A percentile compares a stretch with the other conserved stretches of the same genome.
These are phyloP conservation scores for Cydia fagiglandana DNA, from an alignment of 1,140 invertebrate genomes.

Conservation along the genomic window DNA sequence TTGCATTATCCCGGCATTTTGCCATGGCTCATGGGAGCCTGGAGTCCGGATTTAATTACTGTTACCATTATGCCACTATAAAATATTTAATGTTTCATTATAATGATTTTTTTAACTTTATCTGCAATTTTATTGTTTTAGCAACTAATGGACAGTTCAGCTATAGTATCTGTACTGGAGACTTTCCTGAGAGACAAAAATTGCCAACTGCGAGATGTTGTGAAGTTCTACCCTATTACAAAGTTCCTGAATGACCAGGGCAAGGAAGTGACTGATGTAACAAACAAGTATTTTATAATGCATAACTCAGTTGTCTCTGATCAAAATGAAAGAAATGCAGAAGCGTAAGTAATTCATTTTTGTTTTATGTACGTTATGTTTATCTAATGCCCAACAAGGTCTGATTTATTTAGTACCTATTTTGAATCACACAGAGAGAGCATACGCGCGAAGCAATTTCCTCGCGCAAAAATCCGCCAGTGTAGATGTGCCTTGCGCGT, in stretches of 20 bases:
- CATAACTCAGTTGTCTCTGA: slow-evolving; percentile 81
- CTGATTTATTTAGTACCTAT: too few relatives aligned
- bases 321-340: slow-evolving; percentile 79
- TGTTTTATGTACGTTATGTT: slow-evolving; percentile 31
- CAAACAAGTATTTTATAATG: slow-evolving; percentile 98
- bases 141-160: slow-evolving; percentile 95
- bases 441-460: too few relatives aligned
- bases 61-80: too few relatives aligned
- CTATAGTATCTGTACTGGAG: slow-evolving; percentile 94
- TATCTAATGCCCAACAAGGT: neutral
- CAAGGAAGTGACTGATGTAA: slow-evolving; percentile 86
- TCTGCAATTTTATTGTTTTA: slow-evolving; percentile 60
- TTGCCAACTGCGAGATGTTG: slow-evolving; percentile 84
- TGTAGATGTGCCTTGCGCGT: too few relatives aligned
- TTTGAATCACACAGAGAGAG: too few relatives aligned
- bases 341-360: slow-evolving; percentile 81
- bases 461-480: too few relatives aligned
- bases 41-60: too few relatives aligned
- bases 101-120: slow-evolving; percentile 29
- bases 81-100: neutral
- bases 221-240: slow-evolving; percentile 90
- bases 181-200: slow-evolving; percentile 86
- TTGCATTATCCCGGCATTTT: too few relatives aligned
- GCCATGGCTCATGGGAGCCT: too few relatives aligned
- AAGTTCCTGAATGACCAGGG: slow-evolving; percentile 85